Percentiles rank a stretch among this genome's conserved stretches.
phyloP scores from a whole-genome alignment of 2,888 invertebrate genomes.

The Dolomedes plantarius region DNA sequence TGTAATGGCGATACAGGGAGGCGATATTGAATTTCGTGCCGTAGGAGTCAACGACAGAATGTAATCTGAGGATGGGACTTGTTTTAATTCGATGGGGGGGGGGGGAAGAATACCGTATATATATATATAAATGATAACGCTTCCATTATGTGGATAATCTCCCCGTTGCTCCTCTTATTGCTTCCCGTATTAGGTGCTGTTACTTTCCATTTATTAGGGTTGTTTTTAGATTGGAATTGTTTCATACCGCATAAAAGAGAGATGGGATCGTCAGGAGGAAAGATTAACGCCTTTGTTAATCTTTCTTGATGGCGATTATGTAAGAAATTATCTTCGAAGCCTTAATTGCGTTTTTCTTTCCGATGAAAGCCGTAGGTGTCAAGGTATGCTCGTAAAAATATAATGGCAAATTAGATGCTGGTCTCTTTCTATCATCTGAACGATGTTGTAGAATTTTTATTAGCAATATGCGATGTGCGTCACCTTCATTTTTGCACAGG shows the following conservation, averaged over 20 bases:
- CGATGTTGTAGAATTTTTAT: too few relatives aligned
- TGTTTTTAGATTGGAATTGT: neutral
- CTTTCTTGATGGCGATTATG: neutral
- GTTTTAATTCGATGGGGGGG: neutral
- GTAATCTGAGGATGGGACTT: neutral
- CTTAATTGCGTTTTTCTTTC: neutral
- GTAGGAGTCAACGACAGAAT: neutral
- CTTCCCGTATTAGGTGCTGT: neutral
- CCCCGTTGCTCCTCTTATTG: constrained; percentile 11
- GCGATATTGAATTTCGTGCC: neutral
- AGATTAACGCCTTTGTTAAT: neutral
- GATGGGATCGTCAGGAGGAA: neutral
- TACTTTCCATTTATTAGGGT: neutral
- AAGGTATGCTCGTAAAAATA: too few relatives aligned
- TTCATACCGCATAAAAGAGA: neutral
- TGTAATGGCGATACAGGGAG: constrained; percentile 13
- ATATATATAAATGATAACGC: neutral
- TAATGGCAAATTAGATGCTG: too few relatives aligned
- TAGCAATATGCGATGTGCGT: too few relatives aligned
- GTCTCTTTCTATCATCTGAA: too few relatives aligned
- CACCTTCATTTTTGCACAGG: too few relatives aligned
- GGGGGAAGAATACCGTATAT: neutral
- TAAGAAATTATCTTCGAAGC: neutral
- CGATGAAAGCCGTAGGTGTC: too few relatives aligned
- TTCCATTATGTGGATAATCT: constrained; percentile 3